These are phyloP conservation scores for Cyanoderma ruficeps DNA, from an alignment of 2,113 vertebrate species.

Conservation along the genomic window DNA sequence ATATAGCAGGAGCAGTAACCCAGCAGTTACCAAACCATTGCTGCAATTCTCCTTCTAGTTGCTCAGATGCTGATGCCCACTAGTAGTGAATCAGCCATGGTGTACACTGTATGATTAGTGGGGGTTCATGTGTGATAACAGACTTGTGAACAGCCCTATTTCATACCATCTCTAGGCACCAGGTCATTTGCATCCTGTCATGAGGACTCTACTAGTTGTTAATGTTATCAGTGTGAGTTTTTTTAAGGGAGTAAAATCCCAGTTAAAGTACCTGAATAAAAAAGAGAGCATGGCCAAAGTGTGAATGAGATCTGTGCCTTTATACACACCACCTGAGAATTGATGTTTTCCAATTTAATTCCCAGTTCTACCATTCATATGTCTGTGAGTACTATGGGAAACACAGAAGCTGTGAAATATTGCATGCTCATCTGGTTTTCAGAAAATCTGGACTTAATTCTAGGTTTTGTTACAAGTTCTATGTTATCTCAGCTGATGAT, in stretches of 20 bases:
- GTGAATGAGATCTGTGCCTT: background rate
- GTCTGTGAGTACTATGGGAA: background rate
- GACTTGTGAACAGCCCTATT: background rate
- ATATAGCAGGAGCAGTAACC: background rate
- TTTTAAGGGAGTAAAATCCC: background rate
- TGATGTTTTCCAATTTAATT: background rate
- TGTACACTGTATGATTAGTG: accelerated
- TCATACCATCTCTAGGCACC: background rate
- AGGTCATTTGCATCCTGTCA: background rate
- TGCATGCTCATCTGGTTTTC: background rate
- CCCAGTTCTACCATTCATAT: background rate
- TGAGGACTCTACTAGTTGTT: background rate
- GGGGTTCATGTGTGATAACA: background rate
- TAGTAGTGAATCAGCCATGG: background rate
- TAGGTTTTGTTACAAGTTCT: background rate
- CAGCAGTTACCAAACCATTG: background rate
- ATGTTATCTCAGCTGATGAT: background rate
- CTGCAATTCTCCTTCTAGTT: background rate
- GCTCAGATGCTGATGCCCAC: background rate
- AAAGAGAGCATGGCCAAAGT: background rate
- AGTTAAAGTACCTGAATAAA: background rate
- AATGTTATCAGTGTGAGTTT: background rate
- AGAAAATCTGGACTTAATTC: background rate
- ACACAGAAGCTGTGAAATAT: background rate
- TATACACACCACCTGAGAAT: background rate